phyloP scores from a whole-genome alignment of 64 coral and sea anemone species.

The Cladopsammia gracilis region DNA sequence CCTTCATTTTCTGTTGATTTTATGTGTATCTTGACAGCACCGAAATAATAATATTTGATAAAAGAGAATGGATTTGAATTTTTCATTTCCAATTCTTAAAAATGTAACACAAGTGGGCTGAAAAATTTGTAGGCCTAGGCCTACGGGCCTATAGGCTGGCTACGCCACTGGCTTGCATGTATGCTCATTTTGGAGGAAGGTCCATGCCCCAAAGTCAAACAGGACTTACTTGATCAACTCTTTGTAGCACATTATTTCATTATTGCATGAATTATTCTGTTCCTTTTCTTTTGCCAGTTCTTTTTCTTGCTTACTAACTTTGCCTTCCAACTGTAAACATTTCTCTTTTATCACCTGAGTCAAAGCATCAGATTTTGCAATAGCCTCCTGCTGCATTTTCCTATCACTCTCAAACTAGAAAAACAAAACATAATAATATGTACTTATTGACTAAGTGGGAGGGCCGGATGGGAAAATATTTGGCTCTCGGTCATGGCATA shows the following conservation, averaged over 20 bases:
- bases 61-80: no score
- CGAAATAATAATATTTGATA: no score
- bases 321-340: slow-evolving; percentile 1
- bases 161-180: no score
- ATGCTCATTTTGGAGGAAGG: not conserved
- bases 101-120: no score
- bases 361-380: not conserved
- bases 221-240: slow-evolving; percentile 27
- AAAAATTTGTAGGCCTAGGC: no score
- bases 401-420: slow-evolving; percentile 36
- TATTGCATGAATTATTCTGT: slow-evolving; percentile 1
- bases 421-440: not conserved
- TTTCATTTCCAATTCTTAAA: no score
- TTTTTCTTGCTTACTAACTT: slow-evolving; percentile 7
- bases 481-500: no score
- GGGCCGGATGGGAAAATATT: no score
- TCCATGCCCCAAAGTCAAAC: not conserved
- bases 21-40: no score
- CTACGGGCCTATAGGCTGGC: no score
- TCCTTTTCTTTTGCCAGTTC: slow-evolving; percentile 26
- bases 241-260: slow-evolving; percentile 15
- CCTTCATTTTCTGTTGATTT: no score
- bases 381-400: not conserved
- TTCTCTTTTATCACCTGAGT: not conserved
- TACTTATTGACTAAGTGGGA: not conserved